phyloP scores from a whole-genome alignment of 2,888 invertebrate species.

The Perizoma affinitatum region DNA sequence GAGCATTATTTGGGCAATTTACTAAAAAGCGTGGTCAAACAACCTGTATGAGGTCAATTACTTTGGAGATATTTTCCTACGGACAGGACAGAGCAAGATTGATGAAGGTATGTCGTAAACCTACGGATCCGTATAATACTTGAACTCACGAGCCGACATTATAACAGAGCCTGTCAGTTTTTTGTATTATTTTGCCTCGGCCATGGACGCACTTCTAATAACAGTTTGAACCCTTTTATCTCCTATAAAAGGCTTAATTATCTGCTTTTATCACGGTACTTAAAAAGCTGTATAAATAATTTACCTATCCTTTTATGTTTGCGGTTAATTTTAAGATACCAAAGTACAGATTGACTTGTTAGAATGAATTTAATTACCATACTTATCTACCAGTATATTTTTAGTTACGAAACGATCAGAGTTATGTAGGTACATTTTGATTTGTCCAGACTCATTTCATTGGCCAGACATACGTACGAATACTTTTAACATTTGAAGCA shows the following conservation, averaged over 20 bases:
- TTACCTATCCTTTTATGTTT: conserved; percentile 3
- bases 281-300: conserved; percentile 11
- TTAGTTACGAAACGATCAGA: background rate
- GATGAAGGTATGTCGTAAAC: conserved; percentile 44
- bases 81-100: conserved; percentile 41
- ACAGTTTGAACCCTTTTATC: conserved; percentile 24
- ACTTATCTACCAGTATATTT: background rate
- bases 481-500: background rate
- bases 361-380: background rate
- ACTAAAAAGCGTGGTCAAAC: conserved; percentile 35
- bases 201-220: conserved; percentile 24
- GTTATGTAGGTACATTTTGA: background rate
- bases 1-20: conserved; percentile 22
- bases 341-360: no score
- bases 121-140: conserved; percentile 45
- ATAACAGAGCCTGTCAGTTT: conserved; percentile 39
- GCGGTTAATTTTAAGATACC: background rate
- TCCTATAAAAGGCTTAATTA: conserved; percentile 19
- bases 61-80: conserved; percentile 41
- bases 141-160: conserved; percentile 40
- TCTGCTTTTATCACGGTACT: conserved; percentile 14
- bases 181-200: conserved; percentile 33
- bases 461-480: background rate
- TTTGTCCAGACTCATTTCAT: background rate
- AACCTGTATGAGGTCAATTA: conserved; percentile 38